Base-by-base conservation (phyloP, 2,888 invertebrate species). In the Anoncus sp. region DNA sequence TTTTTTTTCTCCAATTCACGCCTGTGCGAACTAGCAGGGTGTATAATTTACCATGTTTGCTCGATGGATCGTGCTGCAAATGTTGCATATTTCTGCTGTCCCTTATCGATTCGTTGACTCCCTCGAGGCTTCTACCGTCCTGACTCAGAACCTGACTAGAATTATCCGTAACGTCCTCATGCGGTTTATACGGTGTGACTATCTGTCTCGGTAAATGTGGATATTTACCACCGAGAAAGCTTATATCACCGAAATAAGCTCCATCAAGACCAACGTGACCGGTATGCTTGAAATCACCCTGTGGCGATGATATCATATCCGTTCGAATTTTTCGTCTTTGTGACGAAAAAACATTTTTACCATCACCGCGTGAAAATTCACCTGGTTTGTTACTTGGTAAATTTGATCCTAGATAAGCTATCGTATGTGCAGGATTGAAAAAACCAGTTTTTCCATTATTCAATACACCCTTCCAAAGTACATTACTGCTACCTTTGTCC, bases 221-320 rank as follows among this genome's bases (percentile, higher is more conserved):
- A 90, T 95, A 95, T 93, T 96, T 93, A 76, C 94, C 94, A 2
- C 94, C 94, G 16, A 96, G 92, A 85, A 95, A 95, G 63, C 95
- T 94, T 51, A 99, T 95, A 91, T 99, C 98, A 2, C 99, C 99
- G 91, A 99, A 99, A 89, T 97, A 97, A 31, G 98, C 98, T 0
- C 99, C 99, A 91, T 99, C 99, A 51, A 98, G 93, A 0, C 99
- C 99, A 12, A 99, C 98, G 90, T 99, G 99, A 9, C 95, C 95
- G 0, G 98, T 99, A 90, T 99, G 99, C 87, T 98, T 97, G 20
- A 99, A 94, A 90, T 99, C 99, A 45, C 98, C 98, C 90, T 99
- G 98, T 0, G 99, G 99, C 77, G 97, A 96, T 59, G 98, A 98
- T 87, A 99, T 99, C 98, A 98, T 98, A 90, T 96, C 97, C 9